These are phyloP conservation scores for Melikaiella ostensackeni DNA, from an alignment of 2,888 invertebrate species.

Conservation along the genomic window DNA sequence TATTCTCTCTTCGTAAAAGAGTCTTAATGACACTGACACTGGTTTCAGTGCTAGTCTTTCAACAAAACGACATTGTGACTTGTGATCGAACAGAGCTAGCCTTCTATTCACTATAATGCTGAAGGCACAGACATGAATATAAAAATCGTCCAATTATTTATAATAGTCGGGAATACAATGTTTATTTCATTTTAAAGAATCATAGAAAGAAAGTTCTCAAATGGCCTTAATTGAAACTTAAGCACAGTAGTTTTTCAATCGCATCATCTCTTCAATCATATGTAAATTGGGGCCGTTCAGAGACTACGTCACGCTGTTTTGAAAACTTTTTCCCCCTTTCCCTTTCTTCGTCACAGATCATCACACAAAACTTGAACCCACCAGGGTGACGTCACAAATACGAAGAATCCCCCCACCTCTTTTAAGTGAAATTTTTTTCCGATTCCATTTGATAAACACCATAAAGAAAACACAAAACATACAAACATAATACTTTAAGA, in stretches of 20 bases:
- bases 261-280: no score
- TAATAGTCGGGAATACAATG: neutral
- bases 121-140: slow-evolving; percentile 64
- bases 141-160: slow-evolving; percentile 47
- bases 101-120: slow-evolving; percentile 60
- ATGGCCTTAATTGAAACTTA: neutral
- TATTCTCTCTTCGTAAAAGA: slow-evolving; percentile 51
- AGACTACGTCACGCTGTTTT: no score
- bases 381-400: no score
- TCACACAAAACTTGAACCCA: no score
- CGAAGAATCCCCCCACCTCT: no score
- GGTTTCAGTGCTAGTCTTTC: slow-evolving; percentile 45
- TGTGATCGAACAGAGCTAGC: slow-evolving; percentile 54
- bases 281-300: no score
- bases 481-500: no score
- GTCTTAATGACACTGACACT: slow-evolving; percentile 58
- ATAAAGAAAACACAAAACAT: no score
- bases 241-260: neutral
- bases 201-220: neutral
- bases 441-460: no score
- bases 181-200: neutral
- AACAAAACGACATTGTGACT: slow-evolving; percentile 53
- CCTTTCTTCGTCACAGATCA: no score
- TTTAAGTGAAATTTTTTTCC: no score
- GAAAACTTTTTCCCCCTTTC: no score